Conservation (phyloP, 2,888 invertebrate genomes). For the Hoplodrina ambigua region DNA sequence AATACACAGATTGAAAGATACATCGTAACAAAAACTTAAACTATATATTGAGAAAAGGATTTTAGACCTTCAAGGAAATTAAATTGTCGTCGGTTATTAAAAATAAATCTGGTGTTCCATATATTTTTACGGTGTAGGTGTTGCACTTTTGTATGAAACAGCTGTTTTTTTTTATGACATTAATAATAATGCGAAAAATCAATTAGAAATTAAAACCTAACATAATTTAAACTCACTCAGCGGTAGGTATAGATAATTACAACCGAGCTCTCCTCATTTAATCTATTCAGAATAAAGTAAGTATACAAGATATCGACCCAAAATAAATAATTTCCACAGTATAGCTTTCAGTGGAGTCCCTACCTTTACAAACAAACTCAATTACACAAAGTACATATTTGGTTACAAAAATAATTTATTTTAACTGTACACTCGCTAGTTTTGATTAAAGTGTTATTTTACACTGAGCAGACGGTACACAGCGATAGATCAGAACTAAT, state of each 20-base stretch:
- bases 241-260: too few relatives aligned
- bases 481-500: slow-evolving; percentile 15
- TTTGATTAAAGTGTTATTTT: slow-evolving; percentile 41
- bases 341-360: slow-evolving; percentile 35
- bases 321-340: not conserved
- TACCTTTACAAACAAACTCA: slow-evolving; percentile 46
- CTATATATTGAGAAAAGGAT: too few relatives aligned
- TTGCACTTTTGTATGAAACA: too few relatives aligned
- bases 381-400: slow-evolving; percentile 58
- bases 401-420: slow-evolving; percentile 62
- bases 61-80: too few relatives aligned
- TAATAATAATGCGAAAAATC: too few relatives aligned
- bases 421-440: slow-evolving; percentile 44
- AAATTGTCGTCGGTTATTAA: too few relatives aligned
- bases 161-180: too few relatives aligned
- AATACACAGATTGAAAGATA: too few relatives aligned
- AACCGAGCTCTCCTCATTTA: too few relatives aligned
- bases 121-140: too few relatives aligned
- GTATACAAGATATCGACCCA: not conserved
- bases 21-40: too few relatives aligned
- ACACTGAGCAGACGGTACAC: slow-evolving; percentile 23
- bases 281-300: not conserved
- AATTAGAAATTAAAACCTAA: not conserved
- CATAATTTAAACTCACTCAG: not conserved
- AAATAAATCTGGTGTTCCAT: too few relatives aligned